Percentiles rank a stretch among this genome's conserved stretches.
Evolutionary conservation across 2,797 vertebrate genomes (phyloP).

Genomic region (Muscicapa striata): DNA sequence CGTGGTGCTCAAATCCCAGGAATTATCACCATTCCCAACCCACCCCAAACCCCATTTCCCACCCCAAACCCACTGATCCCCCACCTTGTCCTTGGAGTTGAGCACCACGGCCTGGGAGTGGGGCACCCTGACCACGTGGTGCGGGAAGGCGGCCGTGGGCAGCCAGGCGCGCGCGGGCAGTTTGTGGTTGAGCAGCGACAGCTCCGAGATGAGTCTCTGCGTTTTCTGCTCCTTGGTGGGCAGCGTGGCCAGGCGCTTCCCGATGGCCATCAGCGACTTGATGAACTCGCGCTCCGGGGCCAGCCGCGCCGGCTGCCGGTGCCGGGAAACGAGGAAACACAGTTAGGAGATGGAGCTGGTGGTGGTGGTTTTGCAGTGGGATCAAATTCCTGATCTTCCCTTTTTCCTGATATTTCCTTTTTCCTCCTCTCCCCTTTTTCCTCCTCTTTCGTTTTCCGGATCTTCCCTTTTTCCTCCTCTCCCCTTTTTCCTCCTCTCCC

Average conservation of each 20-base stretch:
- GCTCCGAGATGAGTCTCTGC: constrained; percentile 90
- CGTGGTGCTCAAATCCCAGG: constrained; percentile 79
- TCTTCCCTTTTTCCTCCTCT: too few species aligned
- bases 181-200: constrained; percentile 96
- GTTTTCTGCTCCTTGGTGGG: constrained; percentile 98
- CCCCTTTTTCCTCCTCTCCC: too few species aligned
- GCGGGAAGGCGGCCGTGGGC: constrained; percentile 89
- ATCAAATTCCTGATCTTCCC: too few species aligned
- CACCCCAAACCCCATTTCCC: too few species aligned
- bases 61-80: too few species aligned
- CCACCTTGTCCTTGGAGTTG: constrained; percentile 85
- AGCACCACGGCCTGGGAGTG: constrained; percentile 94
- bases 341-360: too few species aligned
- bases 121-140: constrained; percentile 92
- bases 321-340: too few species aligned
- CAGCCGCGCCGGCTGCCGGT: constrained; percentile 81
- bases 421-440: too few species aligned
- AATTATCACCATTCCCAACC: too few species aligned
- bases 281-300: constrained; percentile 95
- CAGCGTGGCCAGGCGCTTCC: constrained; percentile 91
- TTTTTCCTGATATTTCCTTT: too few species aligned
- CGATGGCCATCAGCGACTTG: constrained; percentile 93
- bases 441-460: too few species aligned
- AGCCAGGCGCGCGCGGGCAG: constrained; percentile 93
- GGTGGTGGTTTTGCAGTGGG: too few species aligned